Percentiles rank a stretch among this genome's conserved stretches.
Conservation (phyloP, 2,888 invertebrate genomes). For the Rhagonycha fulva region DNA sequence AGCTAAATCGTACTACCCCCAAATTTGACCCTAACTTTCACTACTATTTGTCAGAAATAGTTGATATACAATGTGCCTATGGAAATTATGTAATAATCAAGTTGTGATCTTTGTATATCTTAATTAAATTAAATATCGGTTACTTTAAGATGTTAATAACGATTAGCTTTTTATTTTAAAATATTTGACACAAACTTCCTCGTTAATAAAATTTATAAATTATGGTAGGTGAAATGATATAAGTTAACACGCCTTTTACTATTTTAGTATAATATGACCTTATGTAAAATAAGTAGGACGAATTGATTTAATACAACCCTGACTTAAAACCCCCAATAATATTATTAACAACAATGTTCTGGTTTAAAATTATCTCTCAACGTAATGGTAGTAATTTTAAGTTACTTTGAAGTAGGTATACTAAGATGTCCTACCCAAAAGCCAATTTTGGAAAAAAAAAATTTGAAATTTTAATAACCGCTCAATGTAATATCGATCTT, state of each 20-base stretch:
- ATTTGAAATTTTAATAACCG: background rate
- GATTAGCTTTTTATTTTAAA: background rate
- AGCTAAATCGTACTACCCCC: no score
- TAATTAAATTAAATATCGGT: background rate
- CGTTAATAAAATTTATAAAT: background rate
- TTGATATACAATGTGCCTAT: background rate
- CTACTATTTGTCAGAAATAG: background rate
- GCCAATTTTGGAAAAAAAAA: no score
- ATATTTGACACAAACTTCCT: background rate
- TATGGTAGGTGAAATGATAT: background rate
- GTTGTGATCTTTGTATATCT: background rate
- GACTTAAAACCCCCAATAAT: slow-evolving; percentile 7
- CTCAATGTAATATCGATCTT: background rate
- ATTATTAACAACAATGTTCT: background rate
- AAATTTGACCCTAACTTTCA: background rate
- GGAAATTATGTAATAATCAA: background rate
- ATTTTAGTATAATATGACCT: slow-evolving; percentile 8
- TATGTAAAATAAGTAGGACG: slow-evolving; percentile 15
- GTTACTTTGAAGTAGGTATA: no score
- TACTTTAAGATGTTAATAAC: background rate
- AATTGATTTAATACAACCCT: slow-evolving; percentile 9
- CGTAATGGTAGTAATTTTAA: no score
- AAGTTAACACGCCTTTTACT: slow-evolving; percentile 13
- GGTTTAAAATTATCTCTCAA: background rate
- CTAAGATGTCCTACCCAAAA: no score